A percentile compares a stretch with the other conserved stretches of the same genome.
Evolutionary conservation across 2,797 vertebrate genomes (phyloP).

Genomic region (Rostrhamus sociabilis): DNA sequence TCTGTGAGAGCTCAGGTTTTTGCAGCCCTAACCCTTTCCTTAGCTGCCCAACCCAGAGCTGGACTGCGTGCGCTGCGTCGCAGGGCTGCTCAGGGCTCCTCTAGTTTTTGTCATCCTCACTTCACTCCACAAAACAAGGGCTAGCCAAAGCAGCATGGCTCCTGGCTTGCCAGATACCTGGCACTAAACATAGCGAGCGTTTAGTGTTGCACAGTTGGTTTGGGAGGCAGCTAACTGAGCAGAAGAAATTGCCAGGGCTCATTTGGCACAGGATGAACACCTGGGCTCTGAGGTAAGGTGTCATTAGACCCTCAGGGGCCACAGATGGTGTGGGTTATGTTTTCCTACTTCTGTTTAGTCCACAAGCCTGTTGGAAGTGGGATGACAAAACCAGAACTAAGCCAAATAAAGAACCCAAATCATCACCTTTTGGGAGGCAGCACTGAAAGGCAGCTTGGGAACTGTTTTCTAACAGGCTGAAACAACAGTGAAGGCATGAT

Average conservation of each 20-base stretch:
- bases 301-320: not conserved
- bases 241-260: not conserved
- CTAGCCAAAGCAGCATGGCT: accelerated
- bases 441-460: not conserved
- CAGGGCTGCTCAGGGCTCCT: not conserved
- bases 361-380: not conserved
- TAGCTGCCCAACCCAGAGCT: not conserved
- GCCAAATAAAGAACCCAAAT: not conserved
- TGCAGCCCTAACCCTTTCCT: not conserved
- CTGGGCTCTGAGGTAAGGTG: not conserved
- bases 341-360: not conserved
- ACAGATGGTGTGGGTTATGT: not conserved
- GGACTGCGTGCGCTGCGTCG: accelerated
- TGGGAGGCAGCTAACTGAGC: not conserved
- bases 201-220: not conserved
- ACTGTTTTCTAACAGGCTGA: not conserved
- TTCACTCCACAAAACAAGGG: not conserved
- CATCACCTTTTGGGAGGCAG: not conserved
- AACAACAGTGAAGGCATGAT: not conserved
- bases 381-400: not conserved
- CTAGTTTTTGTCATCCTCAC: not conserved
- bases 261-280: not conserved
- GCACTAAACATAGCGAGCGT: accelerated
- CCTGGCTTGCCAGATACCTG: not conserved
- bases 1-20: not conserved